Evolutionary conservation across 2,888 invertebrate species (phyloP).

Genomic region (Aspidiotus destructor): DNA sequence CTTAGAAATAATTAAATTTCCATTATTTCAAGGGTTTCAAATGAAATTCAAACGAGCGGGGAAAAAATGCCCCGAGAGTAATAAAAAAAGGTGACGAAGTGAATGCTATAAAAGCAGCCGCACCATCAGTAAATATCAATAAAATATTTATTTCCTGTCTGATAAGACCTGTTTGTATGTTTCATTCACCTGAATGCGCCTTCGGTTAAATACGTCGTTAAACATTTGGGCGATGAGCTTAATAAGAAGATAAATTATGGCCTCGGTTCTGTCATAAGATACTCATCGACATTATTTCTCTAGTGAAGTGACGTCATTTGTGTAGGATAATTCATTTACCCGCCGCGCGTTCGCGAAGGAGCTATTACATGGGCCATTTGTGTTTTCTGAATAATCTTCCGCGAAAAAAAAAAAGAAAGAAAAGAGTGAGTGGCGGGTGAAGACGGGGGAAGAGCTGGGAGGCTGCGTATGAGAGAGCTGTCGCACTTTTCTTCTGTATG

Average conservation of each 20-base stretch:
- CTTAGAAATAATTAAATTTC: too few species aligned
- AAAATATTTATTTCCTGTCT: conserved; percentile 27
- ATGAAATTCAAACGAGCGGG: too few species aligned
- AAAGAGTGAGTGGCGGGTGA: neutral
- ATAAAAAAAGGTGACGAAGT: too few species aligned
- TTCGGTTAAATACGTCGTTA: conserved; percentile 28
- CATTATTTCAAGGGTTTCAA: too few species aligned
- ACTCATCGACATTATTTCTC: conserved; percentile 8
- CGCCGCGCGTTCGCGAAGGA: conserved; percentile 18
- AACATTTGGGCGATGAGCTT: conserved; percentile 30
- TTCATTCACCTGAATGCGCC: conserved; percentile 14
- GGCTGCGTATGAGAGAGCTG: neutral
- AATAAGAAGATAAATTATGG: conserved; percentile 32
- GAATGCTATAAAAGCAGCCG: too few species aligned
- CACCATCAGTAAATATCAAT: conserved; percentile 10
- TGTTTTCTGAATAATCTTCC: neutral
- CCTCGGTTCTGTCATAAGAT: conserved; percentile 20
- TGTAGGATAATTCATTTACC: neutral
- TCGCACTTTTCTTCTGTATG: too few species aligned
- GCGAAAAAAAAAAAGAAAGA: neutral
- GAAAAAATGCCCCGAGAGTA: too few species aligned
- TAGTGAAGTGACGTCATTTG: conserved; percentile 21
- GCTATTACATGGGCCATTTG: neutral
- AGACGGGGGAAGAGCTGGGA: neutral
- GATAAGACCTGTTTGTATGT: conserved; percentile 26